Base-by-base conservation (phyloP, 1,140 invertebrate genomes). In the Phenacoccus solenopsis region DNA sequence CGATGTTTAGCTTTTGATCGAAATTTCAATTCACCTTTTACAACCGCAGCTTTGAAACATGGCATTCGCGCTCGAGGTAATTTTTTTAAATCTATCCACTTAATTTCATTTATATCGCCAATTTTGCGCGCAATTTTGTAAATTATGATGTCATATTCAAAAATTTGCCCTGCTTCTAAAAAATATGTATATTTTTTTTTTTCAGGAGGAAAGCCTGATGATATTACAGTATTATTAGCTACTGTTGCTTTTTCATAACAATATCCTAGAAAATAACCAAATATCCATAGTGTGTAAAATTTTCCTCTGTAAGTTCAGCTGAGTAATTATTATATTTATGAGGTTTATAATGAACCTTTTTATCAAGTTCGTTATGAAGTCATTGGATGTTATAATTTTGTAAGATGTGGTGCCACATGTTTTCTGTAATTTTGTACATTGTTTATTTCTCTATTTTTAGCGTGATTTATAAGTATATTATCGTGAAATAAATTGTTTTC, bases 1-100 rank as follows among this genome's bases (percentile, higher is more conserved):
- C 84, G 93, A 71, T 90, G 89, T 73, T 84, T 98, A 32, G 94
- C 94, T 7, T 93, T 96, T 76, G 95, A 98, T 79, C 88, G 88
- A 74, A 89, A 90, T 76, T 96, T 96, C 78, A 87, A 96, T 82
- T 98, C 95, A 70, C 96, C 96, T 9, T 98, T 98, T 83, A 91
- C 94, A 22, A 84, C 90, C 76, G 93, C 89, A 80, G 96, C 96
- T 69, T 82, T 90, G 73, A 86, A 93, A 77, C 93, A 95, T 80
- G 96, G 96, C 75, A 96, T 96, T 72, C 86, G 94, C 78, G 88
- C 93, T 73, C 89, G 89, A 80, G 94, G 93, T 94, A 79, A 82
- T 82, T 80, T 56, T 3, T 57, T 70, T 59, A 2, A 27, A 59
- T 70, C n/a, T 20, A 68, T 9, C 9, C 16, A 68, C 7, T 7